phyloP scores from a whole-genome alignment of 2,797 vertebrate genomes.

The Neosilurus mollespiculum region DNA sequence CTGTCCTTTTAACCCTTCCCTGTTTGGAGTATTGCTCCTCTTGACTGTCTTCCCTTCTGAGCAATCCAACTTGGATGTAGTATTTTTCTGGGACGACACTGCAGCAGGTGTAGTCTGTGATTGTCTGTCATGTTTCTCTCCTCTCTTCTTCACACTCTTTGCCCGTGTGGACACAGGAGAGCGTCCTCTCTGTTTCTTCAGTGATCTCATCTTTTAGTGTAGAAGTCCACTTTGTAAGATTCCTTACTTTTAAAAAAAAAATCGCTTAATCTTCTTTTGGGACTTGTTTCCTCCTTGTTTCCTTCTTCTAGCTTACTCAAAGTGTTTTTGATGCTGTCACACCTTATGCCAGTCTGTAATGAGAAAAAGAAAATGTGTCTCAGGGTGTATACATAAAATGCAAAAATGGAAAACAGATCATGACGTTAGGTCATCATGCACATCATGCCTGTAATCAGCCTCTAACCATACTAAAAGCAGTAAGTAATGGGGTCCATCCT shows the following conservation, averaged over 20 bases:
- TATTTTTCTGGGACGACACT: conserved; percentile 63
- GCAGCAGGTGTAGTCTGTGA: conserved; percentile 61
- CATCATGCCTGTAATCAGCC: background rate
- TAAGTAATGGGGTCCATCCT: no score
- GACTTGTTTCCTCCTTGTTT: conserved; percentile 40
- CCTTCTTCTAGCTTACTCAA: background rate
- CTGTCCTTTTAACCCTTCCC: conserved; percentile 63
- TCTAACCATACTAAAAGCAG: background rate
- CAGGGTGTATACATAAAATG: background rate
- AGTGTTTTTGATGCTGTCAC: background rate
- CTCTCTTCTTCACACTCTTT: conserved; percentile 74
- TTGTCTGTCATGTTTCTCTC: conserved; percentile 63
- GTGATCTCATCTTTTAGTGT: conserved; percentile 78
- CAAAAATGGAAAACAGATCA: background rate
- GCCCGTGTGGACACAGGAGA: conserved; percentile 78
- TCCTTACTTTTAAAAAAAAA: conserved; percentile 2
- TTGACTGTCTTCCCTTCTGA: conserved; percentile 62
- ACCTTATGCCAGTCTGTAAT: conserved; percentile 39
- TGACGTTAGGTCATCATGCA: background rate
- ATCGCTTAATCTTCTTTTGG: conserved; percentile 15
- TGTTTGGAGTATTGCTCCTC: conserved; percentile 58
- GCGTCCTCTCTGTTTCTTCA: conserved; percentile 78
- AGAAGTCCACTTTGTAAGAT: background rate
- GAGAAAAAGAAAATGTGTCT: conserved; percentile 23
- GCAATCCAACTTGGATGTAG: conserved; percentile 54